Conservation (phyloP, 2,113 vertebrate genomes). For the Hassar affinis region DNA sequence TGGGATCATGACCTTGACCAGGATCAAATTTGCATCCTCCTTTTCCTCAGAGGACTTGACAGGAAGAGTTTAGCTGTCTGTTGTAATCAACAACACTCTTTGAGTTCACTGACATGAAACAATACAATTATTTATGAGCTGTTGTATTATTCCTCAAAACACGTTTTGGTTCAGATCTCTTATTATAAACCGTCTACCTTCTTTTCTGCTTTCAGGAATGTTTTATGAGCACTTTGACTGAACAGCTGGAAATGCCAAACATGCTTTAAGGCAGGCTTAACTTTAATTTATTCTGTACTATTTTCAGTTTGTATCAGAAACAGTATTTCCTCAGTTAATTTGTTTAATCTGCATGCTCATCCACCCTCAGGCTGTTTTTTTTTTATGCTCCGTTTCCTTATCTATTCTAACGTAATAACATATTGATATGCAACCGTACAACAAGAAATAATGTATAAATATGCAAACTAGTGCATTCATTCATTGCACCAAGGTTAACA, state of each 20-base stretch:
- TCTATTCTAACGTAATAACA: background rate
- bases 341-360: slow-evolving; percentile 1
- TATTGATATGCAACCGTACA: background rate
- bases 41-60: background rate
- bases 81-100: background rate
- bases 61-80: background rate
- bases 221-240: background rate
- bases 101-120: background rate
- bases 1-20: background rate
- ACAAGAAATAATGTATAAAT: background rate
- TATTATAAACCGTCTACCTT: background rate
- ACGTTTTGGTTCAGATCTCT: background rate
- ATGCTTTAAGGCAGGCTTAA: background rate
- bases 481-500: background rate
- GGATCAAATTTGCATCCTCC: background rate
- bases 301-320: slow-evolving; percentile 6
- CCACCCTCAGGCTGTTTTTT: background rate
- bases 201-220: background rate
- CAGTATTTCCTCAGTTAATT: background rate
- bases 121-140: background rate
- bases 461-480: background rate
- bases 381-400: background rate
- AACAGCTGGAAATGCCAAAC: background rate
- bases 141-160: background rate
- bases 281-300: background rate